A percentile compares a stretch with the other conserved stretches of the same genome.
Conservation (phyloP, 2,113 vertebrate genomes). For the Burhinus bistriatus region DNA sequence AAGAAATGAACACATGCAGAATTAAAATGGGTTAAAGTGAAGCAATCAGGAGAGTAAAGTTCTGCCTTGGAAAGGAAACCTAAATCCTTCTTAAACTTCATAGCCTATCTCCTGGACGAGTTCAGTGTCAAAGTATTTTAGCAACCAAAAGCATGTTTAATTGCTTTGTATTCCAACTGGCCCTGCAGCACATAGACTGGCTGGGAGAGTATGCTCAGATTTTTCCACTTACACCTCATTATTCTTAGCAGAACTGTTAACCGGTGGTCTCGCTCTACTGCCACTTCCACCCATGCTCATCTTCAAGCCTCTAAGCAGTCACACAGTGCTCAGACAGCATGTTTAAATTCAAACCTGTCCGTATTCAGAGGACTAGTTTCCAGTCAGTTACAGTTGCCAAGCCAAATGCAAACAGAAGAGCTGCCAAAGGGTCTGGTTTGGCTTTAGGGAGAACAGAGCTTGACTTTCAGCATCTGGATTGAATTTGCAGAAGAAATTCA, state of each 20-base stretch:
- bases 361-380: neutral
- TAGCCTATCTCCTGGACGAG: neutral
- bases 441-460: neutral
- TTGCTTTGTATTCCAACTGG: neutral
- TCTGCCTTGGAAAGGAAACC: neutral
- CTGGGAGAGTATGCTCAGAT: neutral
- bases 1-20: neutral
- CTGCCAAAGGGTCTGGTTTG: neutral
- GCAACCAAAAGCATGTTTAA: neutral
- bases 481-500: neutral
- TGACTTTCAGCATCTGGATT: neutral
- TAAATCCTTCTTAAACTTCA: neutral
- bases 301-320: neutral
- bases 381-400: constrained; percentile 3
- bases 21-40: neutral
- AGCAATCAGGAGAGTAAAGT: neutral
- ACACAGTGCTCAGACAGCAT: neutral
- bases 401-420: neutral
- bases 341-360: neutral
- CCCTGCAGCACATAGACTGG: neutral
- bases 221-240: neutral
- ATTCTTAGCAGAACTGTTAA: neutral
- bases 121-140: neutral
- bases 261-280: neutral
- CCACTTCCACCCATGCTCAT: neutral